These are phyloP conservation scores for Ammospiza caudacuta DNA, from an alignment of 2,113 vertebrate species.

Conservation along the genomic window DNA sequence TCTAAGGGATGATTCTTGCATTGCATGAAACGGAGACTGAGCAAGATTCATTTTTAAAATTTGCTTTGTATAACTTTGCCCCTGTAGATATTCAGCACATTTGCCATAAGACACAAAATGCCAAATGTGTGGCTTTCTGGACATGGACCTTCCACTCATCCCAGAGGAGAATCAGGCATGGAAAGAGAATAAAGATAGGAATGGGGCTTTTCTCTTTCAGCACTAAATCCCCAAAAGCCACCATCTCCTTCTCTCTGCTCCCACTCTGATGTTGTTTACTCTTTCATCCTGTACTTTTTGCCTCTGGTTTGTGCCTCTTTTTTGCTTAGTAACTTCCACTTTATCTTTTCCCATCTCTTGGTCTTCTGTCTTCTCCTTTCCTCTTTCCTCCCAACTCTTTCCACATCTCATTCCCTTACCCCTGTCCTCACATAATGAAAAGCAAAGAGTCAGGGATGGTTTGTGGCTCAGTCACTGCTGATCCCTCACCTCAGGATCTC, in stretches of 20 bases:
- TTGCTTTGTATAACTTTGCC: not conserved
- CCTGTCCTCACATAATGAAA: not conserved
- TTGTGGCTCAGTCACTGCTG: not conserved
- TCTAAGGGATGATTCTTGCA: constrained; percentile 67
- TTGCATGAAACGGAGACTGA: constrained; percentile 26
- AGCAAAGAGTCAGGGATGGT: not conserved
- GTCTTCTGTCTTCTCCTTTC: not conserved
- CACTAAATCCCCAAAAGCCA: not conserved
- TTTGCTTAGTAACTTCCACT: not conserved
- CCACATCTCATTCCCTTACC: not conserved
- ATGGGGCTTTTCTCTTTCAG: not conserved
- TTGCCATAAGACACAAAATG: not conserved
- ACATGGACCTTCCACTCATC: not conserved
- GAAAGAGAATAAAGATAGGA: not conserved
- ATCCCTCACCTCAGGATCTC: not conserved
- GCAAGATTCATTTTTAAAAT: not conserved
- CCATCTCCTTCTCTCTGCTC: not conserved
- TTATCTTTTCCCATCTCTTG: not conserved
- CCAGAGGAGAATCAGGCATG: not conserved
- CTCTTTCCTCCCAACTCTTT: not conserved
- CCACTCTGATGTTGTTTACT: not conserved
- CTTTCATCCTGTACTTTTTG: not conserved
- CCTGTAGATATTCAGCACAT: not conserved
- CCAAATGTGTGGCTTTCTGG: not conserved
- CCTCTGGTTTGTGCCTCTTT: not conserved